Conservation (phyloP, 2,888 invertebrate genomes). For the Agrypnus murinus region DNA sequence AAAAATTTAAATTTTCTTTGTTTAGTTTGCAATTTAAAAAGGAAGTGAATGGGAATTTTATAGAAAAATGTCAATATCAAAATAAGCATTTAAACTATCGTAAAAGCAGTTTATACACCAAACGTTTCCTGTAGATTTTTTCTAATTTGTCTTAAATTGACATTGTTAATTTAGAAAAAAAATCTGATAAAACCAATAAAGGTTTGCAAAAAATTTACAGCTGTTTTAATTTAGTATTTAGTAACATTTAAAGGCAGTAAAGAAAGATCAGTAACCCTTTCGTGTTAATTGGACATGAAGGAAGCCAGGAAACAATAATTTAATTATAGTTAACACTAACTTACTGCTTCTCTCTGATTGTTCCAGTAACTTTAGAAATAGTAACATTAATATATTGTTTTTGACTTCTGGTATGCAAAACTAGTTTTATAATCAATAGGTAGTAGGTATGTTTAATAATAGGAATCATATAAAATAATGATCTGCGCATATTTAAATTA, state of each 20-base stretch:
- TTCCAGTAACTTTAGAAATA: constrained; percentile 1
- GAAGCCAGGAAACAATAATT: constrained; percentile 27
- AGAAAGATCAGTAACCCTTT: constrained; percentile 23
- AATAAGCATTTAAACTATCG: not conserved
- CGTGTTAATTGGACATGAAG: constrained; percentile 24
- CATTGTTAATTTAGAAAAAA: not conserved
- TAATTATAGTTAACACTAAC: constrained; percentile 3
- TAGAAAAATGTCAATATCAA: no score
- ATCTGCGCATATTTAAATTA: not conserved
- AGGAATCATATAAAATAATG: no score
- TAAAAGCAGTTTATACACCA: not conserved
- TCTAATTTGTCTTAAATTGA: not conserved
- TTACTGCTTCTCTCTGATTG: not conserved
- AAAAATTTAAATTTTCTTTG: no score
- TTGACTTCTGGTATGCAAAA: constrained; percentile 10
- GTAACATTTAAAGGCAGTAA: not conserved
- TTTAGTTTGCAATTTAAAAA: no score
- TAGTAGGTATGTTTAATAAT: constrained; percentile 1
- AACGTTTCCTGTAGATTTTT: constrained; percentile 14
- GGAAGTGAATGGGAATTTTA: no score
- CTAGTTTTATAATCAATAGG: constrained; percentile 7
- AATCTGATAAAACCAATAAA: not conserved
- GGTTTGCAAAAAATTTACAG: constrained; percentile 6
- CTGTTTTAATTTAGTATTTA: not conserved
- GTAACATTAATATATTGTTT: constrained; percentile 1